Base-by-base conservation (phyloP, 2,888 invertebrate species). In the Myathropa florea region DNA sequence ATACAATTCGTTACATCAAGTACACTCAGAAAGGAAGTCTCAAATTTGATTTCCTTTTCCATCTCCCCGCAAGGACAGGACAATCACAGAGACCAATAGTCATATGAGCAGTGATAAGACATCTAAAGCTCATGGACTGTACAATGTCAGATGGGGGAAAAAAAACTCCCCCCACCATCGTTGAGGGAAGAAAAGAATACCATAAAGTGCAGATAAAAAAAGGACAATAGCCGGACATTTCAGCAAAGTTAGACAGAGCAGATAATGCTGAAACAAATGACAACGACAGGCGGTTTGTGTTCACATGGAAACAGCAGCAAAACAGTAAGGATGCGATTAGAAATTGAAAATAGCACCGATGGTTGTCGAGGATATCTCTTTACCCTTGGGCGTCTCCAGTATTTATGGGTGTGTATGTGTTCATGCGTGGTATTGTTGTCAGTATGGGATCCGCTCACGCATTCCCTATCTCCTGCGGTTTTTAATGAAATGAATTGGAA, bases 401-500 rank as follows among this genome's bases (percentile, higher is more conserved):
- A n/a, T 30, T 26, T 64, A n/a, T 4, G 6, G 4, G 23, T 57
- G 9, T 55, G 9, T 33, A 4, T 53, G 21, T 36, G 9, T 23
- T 53, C 72, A 68, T 6, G 18, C 46, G 7, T 18, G 18, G 18
- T 46, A 46, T 46, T 46, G 46, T 46, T 46, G 46, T 46, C 46
- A 46, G 63, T 68, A 24, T 57, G 57, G 64, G 14, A 33, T 23
- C 9, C 18, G 46, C 28, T n/a, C 53, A 36, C 65, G 64, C 71
- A 59, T 59, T 55, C 55, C 59, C 71, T 46, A 76, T 64, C 28
- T 71, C 57, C 46, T 72, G 76, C 63, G 72, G 71, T 70, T 83
- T 77, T 77, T 78, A 78, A 70, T 86, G 82, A 78, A 84, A 82
- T 82, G 72, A 72, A 73, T 82, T 64, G 82, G 68, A 85, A 81